Evolutionary conservation across 2,888 invertebrate genomes (phyloP).

Genomic region (Latrodectus elegans): DNA sequence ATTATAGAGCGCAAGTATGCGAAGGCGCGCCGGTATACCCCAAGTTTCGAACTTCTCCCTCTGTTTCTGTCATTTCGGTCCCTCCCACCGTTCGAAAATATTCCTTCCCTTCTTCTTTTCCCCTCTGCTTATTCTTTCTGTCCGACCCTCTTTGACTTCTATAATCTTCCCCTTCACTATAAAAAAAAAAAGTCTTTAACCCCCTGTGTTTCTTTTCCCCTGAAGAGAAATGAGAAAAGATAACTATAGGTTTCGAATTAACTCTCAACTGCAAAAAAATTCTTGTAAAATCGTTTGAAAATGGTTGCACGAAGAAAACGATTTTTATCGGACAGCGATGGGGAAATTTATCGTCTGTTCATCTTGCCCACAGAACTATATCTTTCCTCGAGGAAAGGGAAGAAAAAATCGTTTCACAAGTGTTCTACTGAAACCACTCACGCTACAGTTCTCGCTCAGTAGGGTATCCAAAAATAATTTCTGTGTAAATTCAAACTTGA

Average conservation of each 20-base stretch:
- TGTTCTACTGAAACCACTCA: background rate
- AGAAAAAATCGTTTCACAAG: background rate
- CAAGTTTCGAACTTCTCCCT: constrained; percentile 12
- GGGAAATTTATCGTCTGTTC: constrained; percentile 48
- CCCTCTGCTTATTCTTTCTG: background rate
- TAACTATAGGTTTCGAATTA: constrained; percentile 66
- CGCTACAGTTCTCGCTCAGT: constrained; percentile 13
- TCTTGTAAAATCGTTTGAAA: constrained; percentile 53
- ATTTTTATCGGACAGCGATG: constrained; percentile 63
- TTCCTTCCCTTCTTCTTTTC: constrained; percentile 26
- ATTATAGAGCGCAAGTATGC: constrained; percentile 35
- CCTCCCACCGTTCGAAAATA: constrained; percentile 33
- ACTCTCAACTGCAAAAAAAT: constrained; percentile 47
- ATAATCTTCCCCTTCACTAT: background rate
- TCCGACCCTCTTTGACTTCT: background rate
- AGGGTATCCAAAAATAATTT: constrained; percentile 47
- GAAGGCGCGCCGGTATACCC: constrained; percentile 27
- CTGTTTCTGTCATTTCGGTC: constrained; percentile 46
- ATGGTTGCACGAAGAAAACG: constrained; percentile 5
- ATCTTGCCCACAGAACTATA: constrained; percentile 14
- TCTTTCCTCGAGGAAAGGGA: too few species aligned
- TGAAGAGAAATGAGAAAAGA: constrained; percentile 47
- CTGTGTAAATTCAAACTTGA: background rate
- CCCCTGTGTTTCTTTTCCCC: background rate
- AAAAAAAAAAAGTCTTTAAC: background rate